Conservation (phyloP, 2,113 vertebrate species). For the mouse (Mus musculus) region GRCm39 chr5:117248501-117249000, state of each 20-base stretch:
- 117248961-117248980: background rate
- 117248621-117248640: background rate
- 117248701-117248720: slow-evolving; percentile 8
- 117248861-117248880: slow-evolving; percentile 6
- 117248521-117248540: too few species aligned
- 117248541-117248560: background rate
- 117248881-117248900: background rate
- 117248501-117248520: too few species aligned
- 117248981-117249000: background rate
- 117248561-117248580: background rate
- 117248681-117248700: slow-evolving; percentile 11
- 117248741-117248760: background rate
- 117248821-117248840: background rate
- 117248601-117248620: background rate
- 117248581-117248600: background rate
- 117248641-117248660: background rate
- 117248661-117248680: background rate
- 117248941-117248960: background rate
- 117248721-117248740: background rate
- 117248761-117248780: background rate
- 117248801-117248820: background rate
- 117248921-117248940: background rate
- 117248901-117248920: background rate
- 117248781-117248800: background rate
- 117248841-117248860: background rate